Conservation (phyloP, 1,140 invertebrate genomes). For the Drosophila pruinosa region DNA sequence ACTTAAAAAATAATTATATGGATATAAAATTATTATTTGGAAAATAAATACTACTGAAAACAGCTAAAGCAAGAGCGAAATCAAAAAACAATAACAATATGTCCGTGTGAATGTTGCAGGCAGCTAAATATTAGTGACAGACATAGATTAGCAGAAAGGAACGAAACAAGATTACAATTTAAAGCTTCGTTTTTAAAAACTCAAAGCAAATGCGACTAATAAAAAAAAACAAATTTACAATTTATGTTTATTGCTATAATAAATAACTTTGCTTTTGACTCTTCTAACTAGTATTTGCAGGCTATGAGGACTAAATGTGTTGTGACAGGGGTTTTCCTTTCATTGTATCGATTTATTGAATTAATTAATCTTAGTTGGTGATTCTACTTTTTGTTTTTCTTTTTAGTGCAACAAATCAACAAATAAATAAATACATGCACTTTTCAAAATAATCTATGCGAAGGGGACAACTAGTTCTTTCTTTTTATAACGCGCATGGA, state of each 20-base stretch:
- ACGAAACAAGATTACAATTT: constrained; percentile 41
- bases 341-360: constrained; percentile 9
- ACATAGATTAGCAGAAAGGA: neutral
- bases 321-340: constrained; percentile 51
- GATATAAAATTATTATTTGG: constrained; percentile 38
- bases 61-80: constrained; percentile 37
- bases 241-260: constrained; percentile 51
- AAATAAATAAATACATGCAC: constrained; percentile 80
- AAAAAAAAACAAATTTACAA: constrained; percentile 26
- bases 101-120: constrained; percentile 38
- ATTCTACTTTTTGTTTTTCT: constrained; percentile 11
- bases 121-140: constrained; percentile 21
- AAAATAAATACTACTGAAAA: constrained; percentile 69
- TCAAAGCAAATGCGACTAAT: constrained; percentile 33
- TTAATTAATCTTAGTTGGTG: constrained; percentile 38
- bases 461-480: constrained; percentile 25
- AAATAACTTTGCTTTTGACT: constrained; percentile 57
- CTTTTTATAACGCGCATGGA: neutral
- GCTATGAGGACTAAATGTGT: constrained; percentile 46
- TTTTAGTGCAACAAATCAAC: constrained; percentile 77
- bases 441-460: constrained; percentile 60
- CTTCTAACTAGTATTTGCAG: constrained; percentile 51
- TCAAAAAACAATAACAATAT: constrained; percentile 53
- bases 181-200: constrained; percentile 51
- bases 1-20: constrained; percentile 48